A percentile compares a stretch with the other conserved stretches of the same genome.
Evolutionary conservation across 2,113 vertebrate genomes (phyloP).

Genomic region (Chinchilla lanigera): DNA sequence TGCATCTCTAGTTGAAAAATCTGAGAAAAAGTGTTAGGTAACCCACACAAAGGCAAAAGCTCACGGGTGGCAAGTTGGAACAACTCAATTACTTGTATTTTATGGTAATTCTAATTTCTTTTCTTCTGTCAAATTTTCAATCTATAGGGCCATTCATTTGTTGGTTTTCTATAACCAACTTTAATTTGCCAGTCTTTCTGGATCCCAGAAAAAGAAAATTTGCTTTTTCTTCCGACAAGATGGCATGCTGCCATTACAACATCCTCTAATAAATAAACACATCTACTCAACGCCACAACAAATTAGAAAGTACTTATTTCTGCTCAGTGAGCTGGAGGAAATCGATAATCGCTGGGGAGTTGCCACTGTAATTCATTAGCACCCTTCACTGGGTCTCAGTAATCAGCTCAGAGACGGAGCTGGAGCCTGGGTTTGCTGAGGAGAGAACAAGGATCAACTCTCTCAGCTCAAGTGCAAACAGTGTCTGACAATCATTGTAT

Average conservation of each 20-base stretch:
- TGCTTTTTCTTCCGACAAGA: conserved; percentile 27
- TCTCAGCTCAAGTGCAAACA: conserved; percentile 63
- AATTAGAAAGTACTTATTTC: conserved; percentile 82
- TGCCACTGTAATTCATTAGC: conserved; percentile 72
- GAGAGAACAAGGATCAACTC: conserved; percentile 58
- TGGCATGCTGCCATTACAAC: conserved; percentile 49
- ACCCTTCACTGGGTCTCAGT: conserved; percentile 54
- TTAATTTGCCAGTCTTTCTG: not conserved
- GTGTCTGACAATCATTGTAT: conserved; percentile 26
- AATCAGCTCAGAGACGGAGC: conserved; percentile 53
- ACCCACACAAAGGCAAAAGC: not conserved
- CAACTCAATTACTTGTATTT: not conserved
- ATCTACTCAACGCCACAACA: conserved; percentile 79
- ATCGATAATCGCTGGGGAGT: conserved; percentile 78
- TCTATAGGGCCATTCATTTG: not conserved
- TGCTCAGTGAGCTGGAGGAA: conserved; percentile 79
- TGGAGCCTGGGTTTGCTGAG: conserved; percentile 18
- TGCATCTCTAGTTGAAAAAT: not conserved
- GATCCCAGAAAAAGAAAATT: not conserved
- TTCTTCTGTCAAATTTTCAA: conserved; percentile 12
- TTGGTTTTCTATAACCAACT: not conserved
- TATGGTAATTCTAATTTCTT: not conserved
- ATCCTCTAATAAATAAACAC: conserved; percentile 82
- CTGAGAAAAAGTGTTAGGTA: not conserved
- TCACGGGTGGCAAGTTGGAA: not conserved